phyloP scores from a whole-genome alignment of 2,888 invertebrate species.

The Meiosimyza platycephala region DNA sequence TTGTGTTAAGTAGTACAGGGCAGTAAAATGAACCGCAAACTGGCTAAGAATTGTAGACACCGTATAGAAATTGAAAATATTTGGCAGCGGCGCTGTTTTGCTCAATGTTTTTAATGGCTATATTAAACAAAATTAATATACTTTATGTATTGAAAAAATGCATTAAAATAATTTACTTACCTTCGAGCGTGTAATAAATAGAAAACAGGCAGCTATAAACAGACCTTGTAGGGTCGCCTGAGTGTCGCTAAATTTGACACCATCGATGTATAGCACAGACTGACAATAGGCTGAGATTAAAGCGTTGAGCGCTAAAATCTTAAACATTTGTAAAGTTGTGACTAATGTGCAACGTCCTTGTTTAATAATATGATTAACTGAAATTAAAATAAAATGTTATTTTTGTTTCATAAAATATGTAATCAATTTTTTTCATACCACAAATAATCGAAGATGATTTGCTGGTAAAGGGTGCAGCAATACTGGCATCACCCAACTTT shows the following conservation, averaged over 20 bases:
- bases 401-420: conserved; percentile 24
- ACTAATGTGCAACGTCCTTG: conserved; percentile 99
- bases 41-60: conserved; percentile 94
- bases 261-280: conserved; percentile 97
- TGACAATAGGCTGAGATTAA: conserved; percentile 98
- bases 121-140: conserved; percentile 50
- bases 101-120: conserved; percentile 93
- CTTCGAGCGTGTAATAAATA: conserved; percentile 98
- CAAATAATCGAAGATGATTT: conserved; percentile 95
- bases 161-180: conserved; percentile 67
- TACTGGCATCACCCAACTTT: conserved; percentile 97
- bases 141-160: neutral
- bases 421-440: conserved; percentile 73
- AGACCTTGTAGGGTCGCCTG: conserved; percentile 98
- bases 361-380: conserved; percentile 99
- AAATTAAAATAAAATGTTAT: conserved; percentile 56
- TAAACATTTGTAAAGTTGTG: conserved; percentile 99
- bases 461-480: conserved; percentile 99
- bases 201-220: conserved; percentile 94
- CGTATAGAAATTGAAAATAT: conserved; percentile 98
- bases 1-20: conserved; percentile 88
- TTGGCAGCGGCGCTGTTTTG: conserved; percentile 93
- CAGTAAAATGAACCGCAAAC: conserved; percentile 93
- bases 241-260: conserved; percentile 96
- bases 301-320: conserved; percentile 97